Evolutionary conservation across 2,888 invertebrate genomes (phyloP).

Genomic region (Philereme transversata): DNA sequence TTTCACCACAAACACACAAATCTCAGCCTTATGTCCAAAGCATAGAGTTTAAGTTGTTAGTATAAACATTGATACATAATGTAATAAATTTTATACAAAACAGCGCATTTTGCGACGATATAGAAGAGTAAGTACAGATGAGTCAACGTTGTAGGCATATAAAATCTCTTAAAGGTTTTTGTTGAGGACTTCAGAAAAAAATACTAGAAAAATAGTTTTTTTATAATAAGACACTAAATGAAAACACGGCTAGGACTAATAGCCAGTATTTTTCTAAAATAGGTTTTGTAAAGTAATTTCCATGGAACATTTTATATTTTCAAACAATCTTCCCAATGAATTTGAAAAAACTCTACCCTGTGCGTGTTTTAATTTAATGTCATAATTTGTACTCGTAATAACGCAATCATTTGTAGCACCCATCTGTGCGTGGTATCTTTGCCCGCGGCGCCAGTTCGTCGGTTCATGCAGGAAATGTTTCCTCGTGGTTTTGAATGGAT

Average conservation of each 20-base stretch:
- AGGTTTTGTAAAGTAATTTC: no score
- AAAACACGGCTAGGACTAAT: no score
- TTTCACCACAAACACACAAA: slow-evolving; percentile 28
- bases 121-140: slow-evolving; percentile 33
- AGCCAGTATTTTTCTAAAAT: no score
- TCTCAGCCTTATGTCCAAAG: slow-evolving; percentile 12
- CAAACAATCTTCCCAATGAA: no score
- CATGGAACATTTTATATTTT: no score
- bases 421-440: slow-evolving; percentile 4
- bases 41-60: slow-evolving; percentile 29
- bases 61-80: slow-evolving; percentile 40
- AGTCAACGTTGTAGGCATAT: slow-evolving; percentile 14
- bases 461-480: slow-evolving; percentile 17
- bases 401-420: background rate
- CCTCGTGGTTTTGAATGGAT: slow-evolving; percentile 19
- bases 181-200: no score
- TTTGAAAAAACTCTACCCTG: no score
- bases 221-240: no score
- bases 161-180: no score
- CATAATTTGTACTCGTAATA: no score
- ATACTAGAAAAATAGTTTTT: no score
- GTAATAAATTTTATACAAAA: slow-evolving; percentile 61
- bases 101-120: slow-evolving; percentile 49
- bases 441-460: slow-evolving; percentile 15
- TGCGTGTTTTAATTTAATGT: no score